Evolutionary conservation across 2,113 vertebrate species (phyloP), one percentile per base, ranked within the genome.

Genomic region (Meles meles): DNA sequence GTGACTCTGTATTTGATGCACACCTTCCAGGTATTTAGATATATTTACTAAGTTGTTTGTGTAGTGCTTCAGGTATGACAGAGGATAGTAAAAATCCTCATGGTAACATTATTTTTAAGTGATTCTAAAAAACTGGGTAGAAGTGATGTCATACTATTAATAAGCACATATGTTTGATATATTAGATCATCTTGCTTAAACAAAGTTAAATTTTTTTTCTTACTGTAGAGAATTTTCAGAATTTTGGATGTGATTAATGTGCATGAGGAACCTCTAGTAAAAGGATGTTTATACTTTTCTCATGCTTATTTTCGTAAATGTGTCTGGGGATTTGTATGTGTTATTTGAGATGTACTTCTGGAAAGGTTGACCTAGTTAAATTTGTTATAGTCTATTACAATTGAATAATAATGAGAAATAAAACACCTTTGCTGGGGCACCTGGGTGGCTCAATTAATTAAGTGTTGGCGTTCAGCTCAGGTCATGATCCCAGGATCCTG

Each of bases 341-440:
- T 88, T 77, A 91, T 44, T 80, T 84, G 47, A 93, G 61, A 79
- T 42, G 59, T 77, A 27, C 21, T 89, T 92, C 49, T 96, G 34
- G 39, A 96, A 88, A 92, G 47, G 9, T 67, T 89, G 42, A 89
- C 47, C 71, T 95, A 74, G 27, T 72, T 91, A 88, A 95, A 88
- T 59, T 88, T 95, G 31, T 89, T 61, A 31, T 52, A 84, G 47
- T 69, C 20, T 63, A 49, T 90, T 85, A 93, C 76, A 95, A n/a
- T 27, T 34, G 21, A 84, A 67, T 72, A 84, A 61, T 42, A 59
- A 82, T 55, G 44, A 42, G 31, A 49, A 93, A 67, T 77, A 85
- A 96, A 63, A 59, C 18, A 47, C 7, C n/a, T 76, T 31, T 65
- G 1, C 34, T 34, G 29, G 63, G 29, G 63, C 14, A 15, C 63